Conservation (phyloP, 2,113 vertebrate genomes). For the Camelus bactrianus region DNA sequence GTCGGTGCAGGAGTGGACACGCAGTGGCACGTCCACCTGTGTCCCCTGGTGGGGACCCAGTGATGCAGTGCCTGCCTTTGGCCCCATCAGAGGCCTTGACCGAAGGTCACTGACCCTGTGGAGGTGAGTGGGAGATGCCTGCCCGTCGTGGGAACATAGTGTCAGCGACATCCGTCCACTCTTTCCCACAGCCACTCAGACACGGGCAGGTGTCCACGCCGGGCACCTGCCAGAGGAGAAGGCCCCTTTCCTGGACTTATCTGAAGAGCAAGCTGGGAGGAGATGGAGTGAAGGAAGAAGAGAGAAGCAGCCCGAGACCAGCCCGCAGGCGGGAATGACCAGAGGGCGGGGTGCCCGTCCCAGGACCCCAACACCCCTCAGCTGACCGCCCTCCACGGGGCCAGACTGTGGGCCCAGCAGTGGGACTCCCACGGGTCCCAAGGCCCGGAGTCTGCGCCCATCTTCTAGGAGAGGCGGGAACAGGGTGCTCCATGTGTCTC, state of each 20-base stretch:
- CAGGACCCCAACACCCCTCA: too few relatives aligned
- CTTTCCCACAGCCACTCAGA: too few relatives aligned
- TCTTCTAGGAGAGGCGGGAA: not conserved
- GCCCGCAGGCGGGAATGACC: too few relatives aligned
- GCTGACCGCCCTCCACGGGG: accelerated
- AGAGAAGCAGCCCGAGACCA: not conserved
- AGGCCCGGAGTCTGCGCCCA: too few relatives aligned
- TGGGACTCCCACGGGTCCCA: too few relatives aligned
- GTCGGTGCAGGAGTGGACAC: not conserved
- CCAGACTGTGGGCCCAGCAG: not conserved
- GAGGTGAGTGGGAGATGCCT: not conserved
- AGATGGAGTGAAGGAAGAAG: not conserved
- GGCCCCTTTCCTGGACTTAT: not conserved
- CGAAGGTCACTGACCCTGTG: not conserved
- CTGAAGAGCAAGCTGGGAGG: not conserved
- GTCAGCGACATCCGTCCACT: too few relatives aligned
- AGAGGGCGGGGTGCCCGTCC: too few relatives aligned
- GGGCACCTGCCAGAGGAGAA: not conserved
- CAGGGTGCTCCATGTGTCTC: accelerated
- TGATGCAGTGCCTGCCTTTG: accelerated
- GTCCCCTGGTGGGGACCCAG: accelerated
- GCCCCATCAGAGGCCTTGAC: not conserved
- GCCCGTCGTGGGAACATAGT: too few relatives aligned
- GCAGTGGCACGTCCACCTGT: accelerated
- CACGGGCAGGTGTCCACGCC: accelerated